phyloP scores from a whole-genome alignment of 2,797 vertebrate species.

The Parotocinclus haroldoi region DNA sequence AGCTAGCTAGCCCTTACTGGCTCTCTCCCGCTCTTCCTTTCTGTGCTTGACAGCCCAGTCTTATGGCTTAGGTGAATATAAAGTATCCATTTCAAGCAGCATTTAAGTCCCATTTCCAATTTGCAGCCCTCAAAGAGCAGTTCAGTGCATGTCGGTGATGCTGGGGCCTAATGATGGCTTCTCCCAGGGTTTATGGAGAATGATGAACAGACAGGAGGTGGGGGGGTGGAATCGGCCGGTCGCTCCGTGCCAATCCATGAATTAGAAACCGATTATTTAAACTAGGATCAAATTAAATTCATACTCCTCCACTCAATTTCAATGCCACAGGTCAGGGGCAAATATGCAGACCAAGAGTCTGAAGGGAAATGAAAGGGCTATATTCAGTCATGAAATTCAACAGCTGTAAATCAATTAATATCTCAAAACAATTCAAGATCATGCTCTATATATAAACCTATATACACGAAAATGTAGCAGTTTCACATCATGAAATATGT shows the following conservation, averaged over 20 bases:
- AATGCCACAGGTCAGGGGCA: slow-evolving; percentile 65
- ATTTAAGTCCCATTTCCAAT: slow-evolving; percentile 77
- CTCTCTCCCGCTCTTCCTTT: slow-evolving; percentile 24
- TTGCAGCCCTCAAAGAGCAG: slow-evolving; percentile 68
- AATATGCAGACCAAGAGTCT: slow-evolving; percentile 21
- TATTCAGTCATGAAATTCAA: slow-evolving; percentile 5
- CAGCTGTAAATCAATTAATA: too few species aligned
- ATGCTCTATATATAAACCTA: too few species aligned
- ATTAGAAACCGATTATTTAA: slow-evolving; percentile 75
- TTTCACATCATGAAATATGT: too few species aligned
- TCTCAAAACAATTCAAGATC: too few species aligned
- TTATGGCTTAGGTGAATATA: slow-evolving; percentile 66
- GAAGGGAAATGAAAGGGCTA: slow-evolving; percentile 6
- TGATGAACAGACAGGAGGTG: slow-evolving; percentile 62
- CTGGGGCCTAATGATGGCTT: slow-evolving; percentile 68
- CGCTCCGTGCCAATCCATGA: slow-evolving; percentile 68
- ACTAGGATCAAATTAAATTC: slow-evolving; percentile 67
- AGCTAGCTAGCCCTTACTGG: slow-evolving; percentile 24
- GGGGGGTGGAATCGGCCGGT: slow-evolving; percentile 35
- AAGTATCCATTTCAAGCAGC: slow-evolving; percentile 68
- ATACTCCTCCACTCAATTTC: slow-evolving; percentile 52
- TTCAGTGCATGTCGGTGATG: slow-evolving; percentile 63
- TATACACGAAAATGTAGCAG: too few species aligned
- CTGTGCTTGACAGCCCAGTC: slow-evolving; percentile 50
- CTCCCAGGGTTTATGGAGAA: slow-evolving; percentile 70